Conservation (phyloP, 2,113 vertebrate species). For the Nothoprocta pentlandii region DNA sequence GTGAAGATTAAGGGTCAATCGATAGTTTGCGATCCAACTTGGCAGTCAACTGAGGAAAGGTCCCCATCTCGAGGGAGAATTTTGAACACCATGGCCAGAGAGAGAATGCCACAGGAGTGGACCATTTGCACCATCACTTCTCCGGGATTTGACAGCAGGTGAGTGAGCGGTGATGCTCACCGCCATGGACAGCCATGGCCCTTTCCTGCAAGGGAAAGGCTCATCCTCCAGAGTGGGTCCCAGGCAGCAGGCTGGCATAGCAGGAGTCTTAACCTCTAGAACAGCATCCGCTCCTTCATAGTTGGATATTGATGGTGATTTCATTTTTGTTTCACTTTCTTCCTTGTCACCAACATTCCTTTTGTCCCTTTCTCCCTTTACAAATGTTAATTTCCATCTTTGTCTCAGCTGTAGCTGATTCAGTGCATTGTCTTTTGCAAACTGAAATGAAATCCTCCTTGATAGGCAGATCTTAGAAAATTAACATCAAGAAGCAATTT, state of each 20-base stretch:
- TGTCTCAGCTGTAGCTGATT: slow-evolving; percentile 43
- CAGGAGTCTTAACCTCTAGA: slow-evolving; percentile 8
- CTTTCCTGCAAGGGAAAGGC: background rate
- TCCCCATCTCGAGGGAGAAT: background rate
- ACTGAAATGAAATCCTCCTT: slow-evolving; percentile 41
- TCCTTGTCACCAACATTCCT: slow-evolving; percentile 52
- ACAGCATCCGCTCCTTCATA: background rate
- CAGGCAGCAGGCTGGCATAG: background rate
- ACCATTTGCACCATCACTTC: background rate
- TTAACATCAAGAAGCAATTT: slow-evolving; percentile 17
- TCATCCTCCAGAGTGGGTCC: background rate
- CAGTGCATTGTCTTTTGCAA: slow-evolving; percentile 47
- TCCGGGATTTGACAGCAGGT: background rate
- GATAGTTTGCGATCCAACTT: background rate
- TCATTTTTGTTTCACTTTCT: slow-evolving; percentile 53
- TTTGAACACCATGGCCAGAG: background rate
- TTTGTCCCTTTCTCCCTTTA: slow-evolving; percentile 56
- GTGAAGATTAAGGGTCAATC: background rate
- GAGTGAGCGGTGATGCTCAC: accelerated
- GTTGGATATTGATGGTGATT: slow-evolving; percentile 39
- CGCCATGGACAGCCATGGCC: background rate
- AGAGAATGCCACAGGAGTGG: background rate
- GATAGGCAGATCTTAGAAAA: slow-evolving; percentile 50
- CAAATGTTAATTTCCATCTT: slow-evolving; percentile 52
- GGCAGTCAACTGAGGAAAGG: background rate